Base-by-base conservation (phyloP, 2,113 vertebrate species). In the Seriola dumerili region DNA sequence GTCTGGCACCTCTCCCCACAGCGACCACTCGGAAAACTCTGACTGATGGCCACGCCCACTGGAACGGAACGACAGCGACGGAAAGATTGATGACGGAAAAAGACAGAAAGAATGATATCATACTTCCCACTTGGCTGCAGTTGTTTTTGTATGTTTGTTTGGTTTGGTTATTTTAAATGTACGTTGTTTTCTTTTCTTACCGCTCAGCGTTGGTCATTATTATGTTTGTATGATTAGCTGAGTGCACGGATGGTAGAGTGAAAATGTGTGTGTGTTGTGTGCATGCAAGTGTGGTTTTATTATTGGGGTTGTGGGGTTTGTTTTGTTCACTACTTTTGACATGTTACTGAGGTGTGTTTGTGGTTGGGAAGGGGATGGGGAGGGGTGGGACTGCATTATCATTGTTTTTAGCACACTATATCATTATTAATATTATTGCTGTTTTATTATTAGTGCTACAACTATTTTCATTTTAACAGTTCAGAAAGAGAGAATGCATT, bases 1-100 rank as follows among this genome's bases (percentile, higher is more conserved):
- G 21, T 94, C 96, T 0, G 96, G 96, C 86, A 87, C 94, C 29
- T 97, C 97, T 44, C 96, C 97, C 16, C 96, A 92, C 81, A 97
- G 96, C 66, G 96, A 97, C 85, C 95, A 95, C 79, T 98, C 97
- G 0, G 97, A 97, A 70, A 96, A 96, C 93, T 98, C 97, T 48
- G 97, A 97, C 95, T 97, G 95, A 97, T 89, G 74, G 61, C 72
- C 86, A 84, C 25, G 50, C 76, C 84, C 86, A 72, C 85, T 69
- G 48, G 44, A 58, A 65, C 50, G 62, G 61, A 87, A 65, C 36
- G 84, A 89, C 88, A 83, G 77, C 74, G 69, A 88, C 50, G 66
- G 86, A 82, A 85, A 87, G 83, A 78, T 77, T 80, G 91, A 85
- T 5, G 82, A 62, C 0, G 44, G 81, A 86, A n/a, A 23, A 88